Evolutionary conservation across 2,888 invertebrate genomes (phyloP), one percentile per base, ranked within the genome.

Genomic region (Spodoptera littoralis): DNA sequence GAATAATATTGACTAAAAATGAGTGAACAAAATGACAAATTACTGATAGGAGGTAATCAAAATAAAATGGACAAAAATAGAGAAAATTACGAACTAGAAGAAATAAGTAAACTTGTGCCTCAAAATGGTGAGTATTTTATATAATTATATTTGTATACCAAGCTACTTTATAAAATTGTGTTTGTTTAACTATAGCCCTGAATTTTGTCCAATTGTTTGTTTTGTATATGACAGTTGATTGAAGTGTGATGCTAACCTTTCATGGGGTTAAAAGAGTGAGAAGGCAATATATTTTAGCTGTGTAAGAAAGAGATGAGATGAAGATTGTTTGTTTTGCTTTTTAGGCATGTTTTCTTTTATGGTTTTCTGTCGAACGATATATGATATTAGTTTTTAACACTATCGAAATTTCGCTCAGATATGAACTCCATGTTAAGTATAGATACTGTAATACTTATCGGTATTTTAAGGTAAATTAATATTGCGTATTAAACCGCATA

Each of bases 1-100:
- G 11, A 49, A 30, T 36, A 47, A 47, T 48, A 64, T 41, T 50
- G 36, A 46, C 13, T 27, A 55, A 12, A 49, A 45, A 72, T 72
- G 72, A 70, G 65, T 70, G 60, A 64, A 46, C 45, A 64, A 11
- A 72, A 60, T 48, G 46, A 58, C 60, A 53, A 43, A 48, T 51
- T 70, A 46, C 9, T 56, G 8, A 46, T 54, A 24, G 48, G 51
- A 18, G n/a, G 56, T 18, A 50, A 54, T 48, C n/a, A 50, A 4
- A 18, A 45, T 22, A 27, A 12, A 47, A 59, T n/a, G 11, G 43
- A 60, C 36, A 70, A 36, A 18, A 54, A 65, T 11, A 57, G 44
- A n/a, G 60, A 46, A 57, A 57, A 54, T n/a, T 30, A 75, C 58
- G 60, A 72, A 11, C 54, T 75, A 11, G 56, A 57, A 49, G 76